Evolutionary conservation across 2,113 vertebrate species (phyloP), one percentile per base, ranked within the genome.

Genomic region (Bubo scandiacus): DNA sequence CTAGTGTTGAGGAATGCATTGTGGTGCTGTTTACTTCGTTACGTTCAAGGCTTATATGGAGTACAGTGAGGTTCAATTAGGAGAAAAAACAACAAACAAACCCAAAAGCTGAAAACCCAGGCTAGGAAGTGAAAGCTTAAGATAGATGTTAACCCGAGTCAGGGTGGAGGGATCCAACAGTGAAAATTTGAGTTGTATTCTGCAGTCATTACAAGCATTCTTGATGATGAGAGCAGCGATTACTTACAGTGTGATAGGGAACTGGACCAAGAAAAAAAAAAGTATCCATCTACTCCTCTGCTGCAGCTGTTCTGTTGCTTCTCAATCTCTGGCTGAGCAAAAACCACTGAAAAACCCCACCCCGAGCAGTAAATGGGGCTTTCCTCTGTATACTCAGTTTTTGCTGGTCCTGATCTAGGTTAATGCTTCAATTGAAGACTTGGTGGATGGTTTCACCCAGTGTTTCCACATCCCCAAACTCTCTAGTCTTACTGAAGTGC

Each of bases 1-100:
- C 92, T 82, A 75, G 86, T 91, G 87, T 66, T 82, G 82, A 96
- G 96, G 96, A 97, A 97, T 93, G 95, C 92, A 91, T 95, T 97
- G 96, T 95, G 87, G 89, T 86, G 89, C 94, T 94, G 93, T 94
- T 96, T 94, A 80, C 89, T 96, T 80, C 51, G 4, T 84, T 91
- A 86, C 0, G 15, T 90, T 71, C 75, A 72, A 72, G 59, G 61
- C 87, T 96, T 90, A 40, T 34, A 34, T 71, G 58, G 55, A 55
- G 36, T 70, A 87, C 70, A 90, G 68, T 54, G 88, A 91, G 73
- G 36, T 73, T 92, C 72, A 30, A 32, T 89, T 67, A 9, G 70
- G 70, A 81, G 74, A 67, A n/a, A 32, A 21, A 42, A 7, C 10
- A 40, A 45, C 2, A 25, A 49, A 19, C 14, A 14, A 88, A 71